A percentile compares a stretch with the other conserved stretches of the same genome.
Conservation (phyloP, 92 coral and sea anemone species). For the Porites lobata region DNA sequence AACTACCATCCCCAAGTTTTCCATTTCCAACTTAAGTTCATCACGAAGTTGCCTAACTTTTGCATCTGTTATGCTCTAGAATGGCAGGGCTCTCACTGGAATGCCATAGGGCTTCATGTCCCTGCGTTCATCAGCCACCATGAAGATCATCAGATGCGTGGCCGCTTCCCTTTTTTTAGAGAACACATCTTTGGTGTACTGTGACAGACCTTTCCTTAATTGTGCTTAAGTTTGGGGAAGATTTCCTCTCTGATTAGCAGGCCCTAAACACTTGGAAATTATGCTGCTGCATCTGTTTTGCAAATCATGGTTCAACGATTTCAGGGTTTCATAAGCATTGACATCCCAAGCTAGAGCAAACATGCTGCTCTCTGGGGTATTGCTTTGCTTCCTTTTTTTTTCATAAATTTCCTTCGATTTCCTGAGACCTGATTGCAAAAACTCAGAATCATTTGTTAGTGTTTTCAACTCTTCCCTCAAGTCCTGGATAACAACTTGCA, state of each 20-base stretch:
- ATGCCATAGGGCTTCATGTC: conserved; percentile 53
- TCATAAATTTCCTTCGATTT: neutral
- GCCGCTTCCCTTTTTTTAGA: conserved; percentile 38
- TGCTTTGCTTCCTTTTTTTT: too few species aligned
- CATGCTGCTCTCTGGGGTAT: neutral
- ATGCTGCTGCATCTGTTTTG: too few species aligned
- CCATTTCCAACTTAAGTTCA: conserved; percentile 24
- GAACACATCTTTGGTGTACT: neutral
- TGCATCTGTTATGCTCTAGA: conserved; percentile 27
- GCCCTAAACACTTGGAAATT: too few species aligned
- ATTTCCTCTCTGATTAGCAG: neutral
- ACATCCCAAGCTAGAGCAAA: neutral
- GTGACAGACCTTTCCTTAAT: neutral
- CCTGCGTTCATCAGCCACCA: conserved; percentile 39
- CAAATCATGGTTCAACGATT: too few species aligned
- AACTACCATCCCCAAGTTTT: conserved; percentile 32
- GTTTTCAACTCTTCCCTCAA: neutral
- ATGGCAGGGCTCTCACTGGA: conserved; percentile 38
- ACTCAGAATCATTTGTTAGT: neutral
- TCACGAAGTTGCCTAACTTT: conserved; percentile 11
- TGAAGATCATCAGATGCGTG: conserved; percentile 39
- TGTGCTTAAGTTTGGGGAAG: neutral
- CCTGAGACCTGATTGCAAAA: neutral
- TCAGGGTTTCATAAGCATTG: neutral
- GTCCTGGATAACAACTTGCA: neutral